phyloP scores from a whole-genome alignment of 2,113 vertebrate species.

The Puffinus mauretanicus region DNA sequence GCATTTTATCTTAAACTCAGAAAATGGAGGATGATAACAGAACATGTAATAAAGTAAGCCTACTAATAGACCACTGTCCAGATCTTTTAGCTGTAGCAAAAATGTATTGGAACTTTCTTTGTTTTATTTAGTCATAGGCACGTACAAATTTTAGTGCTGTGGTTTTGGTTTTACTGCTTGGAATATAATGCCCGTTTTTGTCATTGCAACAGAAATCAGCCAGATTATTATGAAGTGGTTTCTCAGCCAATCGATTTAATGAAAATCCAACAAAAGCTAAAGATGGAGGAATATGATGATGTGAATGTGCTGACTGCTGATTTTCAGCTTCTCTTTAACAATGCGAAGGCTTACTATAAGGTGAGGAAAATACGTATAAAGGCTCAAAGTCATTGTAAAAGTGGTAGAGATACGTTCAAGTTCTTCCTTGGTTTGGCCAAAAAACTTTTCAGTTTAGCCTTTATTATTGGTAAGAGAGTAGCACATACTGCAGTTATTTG shows the following conservation, averaged over 20 bases:
- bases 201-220: conserved; percentile 87
- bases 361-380: conserved; percentile 66
- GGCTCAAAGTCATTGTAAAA: not conserved
- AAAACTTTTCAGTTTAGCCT: not conserved
- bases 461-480: not conserved
- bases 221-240: conserved; percentile 98
- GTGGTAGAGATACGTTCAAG: not conserved
- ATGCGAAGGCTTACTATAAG: conserved; percentile 97
- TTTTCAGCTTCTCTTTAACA: conserved; percentile 95
- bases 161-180: not conserved
- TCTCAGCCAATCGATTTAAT: conserved; percentile 99
- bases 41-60: not conserved
- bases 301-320: conserved; percentile 92
- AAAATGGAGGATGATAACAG: not conserved
- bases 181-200: conserved; percentile 18
- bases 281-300: conserved; percentile 99
- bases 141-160: not conserved
- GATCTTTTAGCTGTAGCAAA: not conserved
- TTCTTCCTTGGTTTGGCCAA: not conserved
- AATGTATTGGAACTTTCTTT: not conserved
- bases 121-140: not conserved
- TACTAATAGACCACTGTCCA: not conserved
- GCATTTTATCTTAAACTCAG: not conserved
- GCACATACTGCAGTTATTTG: not conserved
- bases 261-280: conserved; percentile 98